A percentile compares a stretch with the other conserved stretches of the same genome.
Evolutionary conservation across 2,888 invertebrate species (phyloP).

Genomic region (Caradrina kadenii): DNA sequence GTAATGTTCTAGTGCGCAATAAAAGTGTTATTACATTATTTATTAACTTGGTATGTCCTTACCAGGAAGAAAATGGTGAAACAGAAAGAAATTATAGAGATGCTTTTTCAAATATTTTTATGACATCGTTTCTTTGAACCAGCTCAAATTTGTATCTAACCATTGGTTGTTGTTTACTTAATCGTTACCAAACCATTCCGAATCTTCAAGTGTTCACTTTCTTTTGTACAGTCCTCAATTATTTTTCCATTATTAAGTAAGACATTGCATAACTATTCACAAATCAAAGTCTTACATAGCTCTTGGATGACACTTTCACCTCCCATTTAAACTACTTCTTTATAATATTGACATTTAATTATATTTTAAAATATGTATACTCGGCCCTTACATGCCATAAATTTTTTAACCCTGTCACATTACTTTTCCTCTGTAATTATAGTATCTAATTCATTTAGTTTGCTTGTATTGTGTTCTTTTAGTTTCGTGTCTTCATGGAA

Average conservation of each 20-base stretch:
- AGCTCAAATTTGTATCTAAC: slow-evolving; percentile 16
- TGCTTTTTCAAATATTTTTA: slow-evolving; percentile 2
- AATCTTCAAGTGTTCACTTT: slow-evolving; percentile 42
- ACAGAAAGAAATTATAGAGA: not conserved
- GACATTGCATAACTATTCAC: slow-evolving; percentile 50
- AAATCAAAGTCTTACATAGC: slow-evolving; percentile 48
- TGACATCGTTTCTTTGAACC: slow-evolving; percentile 20
- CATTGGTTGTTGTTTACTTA: slow-evolving; percentile 26
- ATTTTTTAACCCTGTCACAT: slow-evolving; percentile 69
- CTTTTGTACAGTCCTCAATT: slow-evolving; percentile 48
- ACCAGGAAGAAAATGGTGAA: not conserved
- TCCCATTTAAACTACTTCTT: slow-evolving; percentile 41
- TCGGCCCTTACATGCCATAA: slow-evolving; percentile 54
- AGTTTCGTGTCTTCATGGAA: not conserved
- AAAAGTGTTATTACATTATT: not conserved
- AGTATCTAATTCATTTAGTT: slow-evolving; percentile 36
- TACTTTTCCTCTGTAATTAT: slow-evolving; percentile 61
- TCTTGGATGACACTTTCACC: slow-evolving; percentile 58
- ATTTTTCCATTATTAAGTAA: slow-evolving; percentile 50
- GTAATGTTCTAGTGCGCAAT: not conserved
- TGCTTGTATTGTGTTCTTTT: not conserved
- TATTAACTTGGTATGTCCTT: not conserved
- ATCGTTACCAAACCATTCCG: slow-evolving; percentile 35
- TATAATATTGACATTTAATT: slow-evolving; percentile 54
- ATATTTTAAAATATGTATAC: slow-evolving; percentile 55